Evolutionary conservation across 1,140 invertebrate species (phyloP), one percentile per base, ranked within the genome.

Genomic region (Penaeus japonicus): DNA sequence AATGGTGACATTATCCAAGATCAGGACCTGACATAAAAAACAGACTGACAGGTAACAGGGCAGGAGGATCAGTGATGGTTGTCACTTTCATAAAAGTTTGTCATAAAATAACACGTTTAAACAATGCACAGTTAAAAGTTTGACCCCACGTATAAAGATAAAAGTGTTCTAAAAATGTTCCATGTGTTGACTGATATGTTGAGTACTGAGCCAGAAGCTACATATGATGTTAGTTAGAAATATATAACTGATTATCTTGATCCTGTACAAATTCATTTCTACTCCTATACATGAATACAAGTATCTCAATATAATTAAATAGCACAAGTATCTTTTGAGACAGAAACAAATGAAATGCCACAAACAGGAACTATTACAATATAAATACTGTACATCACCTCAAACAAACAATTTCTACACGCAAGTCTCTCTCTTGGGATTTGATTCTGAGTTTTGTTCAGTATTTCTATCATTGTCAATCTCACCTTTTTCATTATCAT

Each of bases 401-500:
- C 32, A 18, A 47, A 30, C n/a, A 39, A 84, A 84, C 59, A 59
- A 32, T 59, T 27, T 30, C 77, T 85, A 89, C n/a, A 89, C 87
- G 80, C 87, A 85, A 15, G 87, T 89, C 32, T 89, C 87, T 70
- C 82, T 62, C 87, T 89, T 89, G n/a, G 87, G 75, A 70, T 82
- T 88, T 24, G 87, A 75, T 39, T 88, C 87, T 30, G 87, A 32
- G 22, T 84, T 75, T 39, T 32, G 22, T 54, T 75, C 47, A 53
- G 39, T 30, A 18, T 80, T 80, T n/a, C 10, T 35, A 47, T 70
- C 77, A 59, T 47, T 59, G 57, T 35, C 77, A 35, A 5, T 30
- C 12, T 80, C 83, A 54, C 55, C 73, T 47, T 65, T 83, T 12
- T 39, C 59, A 75, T 15, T 70, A 20, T 70, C 62, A 70, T 30